Conservation (phyloP, 2,888 invertebrate species). For the Thymelicus acteon region DNA sequence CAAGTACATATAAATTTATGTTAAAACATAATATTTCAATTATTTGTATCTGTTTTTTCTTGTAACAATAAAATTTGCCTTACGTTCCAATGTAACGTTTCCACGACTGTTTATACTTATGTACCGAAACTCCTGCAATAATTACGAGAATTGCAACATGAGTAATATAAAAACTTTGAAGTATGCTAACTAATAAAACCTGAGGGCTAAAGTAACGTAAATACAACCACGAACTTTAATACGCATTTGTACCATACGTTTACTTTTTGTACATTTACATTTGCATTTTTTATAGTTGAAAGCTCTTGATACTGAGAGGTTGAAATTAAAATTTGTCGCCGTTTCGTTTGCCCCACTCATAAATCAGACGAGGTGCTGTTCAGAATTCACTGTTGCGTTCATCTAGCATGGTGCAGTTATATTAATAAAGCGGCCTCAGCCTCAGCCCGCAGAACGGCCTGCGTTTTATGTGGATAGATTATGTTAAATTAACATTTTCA, state of each 20-base stretch:
- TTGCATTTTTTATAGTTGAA: constrained; percentile 35
- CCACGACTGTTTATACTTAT: constrained; percentile 6
- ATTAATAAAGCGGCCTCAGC: constrained; percentile 40
- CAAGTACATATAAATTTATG: too few species aligned
- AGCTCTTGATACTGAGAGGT: constrained; percentile 41
- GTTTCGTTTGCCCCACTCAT: constrained; percentile 48
- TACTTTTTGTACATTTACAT: constrained; percentile 20
- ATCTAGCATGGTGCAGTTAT: constrained; percentile 47
- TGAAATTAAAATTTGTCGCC: constrained; percentile 45
- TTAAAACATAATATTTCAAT: too few species aligned
- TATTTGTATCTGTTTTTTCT: too few species aligned
- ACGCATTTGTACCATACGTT: constrained; percentile 10
- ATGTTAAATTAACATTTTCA: constrained; percentile 2
- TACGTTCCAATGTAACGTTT: neutral
- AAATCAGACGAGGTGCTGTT: constrained; percentile 49
- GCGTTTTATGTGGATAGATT: constrained; percentile 14
- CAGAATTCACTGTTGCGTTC: constrained; percentile 48
- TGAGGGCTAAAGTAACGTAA: constrained; percentile 18
- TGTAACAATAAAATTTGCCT: too few species aligned
- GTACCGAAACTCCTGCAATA: neutral
- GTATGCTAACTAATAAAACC: neutral
- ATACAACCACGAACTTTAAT: constrained; percentile 5
- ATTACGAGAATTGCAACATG: constrained; percentile 10
- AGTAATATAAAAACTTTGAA: constrained; percentile 12
- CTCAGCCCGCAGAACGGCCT: neutral